Conservation (phyloP, 1,140 invertebrate species). For the Mactra quadrangularis region DNA sequence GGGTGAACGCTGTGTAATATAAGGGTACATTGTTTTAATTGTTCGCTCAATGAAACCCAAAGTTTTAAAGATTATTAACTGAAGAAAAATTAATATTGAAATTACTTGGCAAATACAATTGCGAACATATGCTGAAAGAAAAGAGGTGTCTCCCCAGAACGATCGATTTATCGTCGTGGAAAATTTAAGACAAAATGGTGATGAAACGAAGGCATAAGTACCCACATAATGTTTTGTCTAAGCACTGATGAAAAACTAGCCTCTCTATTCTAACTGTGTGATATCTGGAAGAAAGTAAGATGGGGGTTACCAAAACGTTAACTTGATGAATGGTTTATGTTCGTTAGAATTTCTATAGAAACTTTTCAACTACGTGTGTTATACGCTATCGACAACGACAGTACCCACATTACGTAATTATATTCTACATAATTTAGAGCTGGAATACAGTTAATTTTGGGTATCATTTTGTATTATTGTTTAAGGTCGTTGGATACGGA, state of each 20-base stretch:
- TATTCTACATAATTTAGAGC: conserved; percentile 30
- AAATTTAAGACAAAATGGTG: conserved; percentile 45
- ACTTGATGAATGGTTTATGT: conserved; percentile 61
- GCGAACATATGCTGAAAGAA: conserved; percentile 55
- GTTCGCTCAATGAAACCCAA: conserved; percentile 38
- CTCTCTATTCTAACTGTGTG: conserved; percentile 16
- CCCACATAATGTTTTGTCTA: conserved; percentile 53
- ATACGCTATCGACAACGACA: conserved; percentile 7
- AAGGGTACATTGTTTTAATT: conserved; percentile 61
- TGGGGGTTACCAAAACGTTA: conserved; percentile 49
- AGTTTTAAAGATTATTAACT: conserved; percentile 47
- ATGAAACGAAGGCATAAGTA: conserved; percentile 43
- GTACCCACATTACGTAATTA: conserved; percentile 38
- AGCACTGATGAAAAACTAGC: conserved; percentile 46
- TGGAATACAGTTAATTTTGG: too few relatives aligned
- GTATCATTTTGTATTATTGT: too few relatives aligned
- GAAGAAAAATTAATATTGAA: conserved; percentile 58
- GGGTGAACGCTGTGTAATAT: conserved; percentile 21
- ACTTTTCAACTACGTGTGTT: conserved; percentile 35
- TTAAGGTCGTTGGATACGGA: too few relatives aligned
- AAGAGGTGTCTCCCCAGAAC: conserved; percentile 24
- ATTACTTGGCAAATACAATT: conserved; percentile 52
- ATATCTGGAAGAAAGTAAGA: conserved; percentile 31
- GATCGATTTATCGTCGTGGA: conserved; percentile 15
- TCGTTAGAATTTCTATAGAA: conserved; percentile 40